Evolutionary conservation across 2,113 vertebrate species (phyloP).

Genomic region (Ellobius talpinus): DNA sequence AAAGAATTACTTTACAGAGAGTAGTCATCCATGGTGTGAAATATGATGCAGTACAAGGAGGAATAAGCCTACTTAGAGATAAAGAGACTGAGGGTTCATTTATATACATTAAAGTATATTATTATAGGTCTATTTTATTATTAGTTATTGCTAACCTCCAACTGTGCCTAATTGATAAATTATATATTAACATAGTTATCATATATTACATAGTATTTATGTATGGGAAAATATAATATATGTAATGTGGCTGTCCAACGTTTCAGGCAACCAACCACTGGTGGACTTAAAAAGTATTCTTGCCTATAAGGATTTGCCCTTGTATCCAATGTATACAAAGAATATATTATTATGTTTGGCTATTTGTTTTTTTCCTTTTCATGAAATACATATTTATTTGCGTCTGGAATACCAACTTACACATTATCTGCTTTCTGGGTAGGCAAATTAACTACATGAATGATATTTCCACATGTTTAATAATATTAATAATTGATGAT

Average conservation of each 20-base stretch:
- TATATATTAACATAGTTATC: not conserved
- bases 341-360: not conserved
- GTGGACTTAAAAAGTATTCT: not conserved
- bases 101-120: not conserved
- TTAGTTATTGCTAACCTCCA: not conserved
- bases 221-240: not conserved
- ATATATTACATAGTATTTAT: not conserved
- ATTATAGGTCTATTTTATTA: not conserved
- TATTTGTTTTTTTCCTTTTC: conserved; percentile 19
- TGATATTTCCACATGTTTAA: conserved; percentile 31
- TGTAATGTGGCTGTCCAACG: not conserved
- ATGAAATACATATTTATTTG: conserved; percentile 33
- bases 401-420: not conserved
- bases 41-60: not conserved
- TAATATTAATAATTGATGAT: conserved; percentile 9
- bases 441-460: conserved; percentile 15
- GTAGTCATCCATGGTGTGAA: not conserved
- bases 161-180: not conserved
- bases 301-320: not conserved
- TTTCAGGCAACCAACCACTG: not conserved
- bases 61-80: not conserved
- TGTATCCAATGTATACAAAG: not conserved
- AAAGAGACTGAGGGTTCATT: not conserved
- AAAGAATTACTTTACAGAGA: conserved; percentile 14
- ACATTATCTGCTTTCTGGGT: not conserved